phyloP scores from a whole-genome alignment of 2,888 invertebrate species.

The Pyrrhia umbra region DNA sequence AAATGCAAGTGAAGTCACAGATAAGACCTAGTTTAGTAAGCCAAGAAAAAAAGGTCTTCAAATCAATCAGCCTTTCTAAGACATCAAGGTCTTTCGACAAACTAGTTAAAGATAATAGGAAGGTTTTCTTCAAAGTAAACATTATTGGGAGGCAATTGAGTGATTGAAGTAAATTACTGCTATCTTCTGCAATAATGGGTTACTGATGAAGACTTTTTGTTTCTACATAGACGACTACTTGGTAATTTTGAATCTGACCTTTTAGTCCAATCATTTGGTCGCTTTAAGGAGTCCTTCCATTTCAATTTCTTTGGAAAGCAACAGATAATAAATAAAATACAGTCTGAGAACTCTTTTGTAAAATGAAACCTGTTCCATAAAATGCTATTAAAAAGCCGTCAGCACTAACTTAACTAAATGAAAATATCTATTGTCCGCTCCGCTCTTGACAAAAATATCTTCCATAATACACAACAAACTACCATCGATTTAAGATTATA shows the following conservation, averaged over 20 bases:
- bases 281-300: no score
- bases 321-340: not conserved
- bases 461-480: constrained; percentile 56
- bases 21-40: no score
- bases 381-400: constrained; percentile 11
- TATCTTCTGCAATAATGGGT: not conserved
- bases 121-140: not conserved
- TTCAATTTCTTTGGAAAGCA: no score
- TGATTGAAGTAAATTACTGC: constrained; percentile 27
- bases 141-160: constrained; percentile 16
- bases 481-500: constrained; percentile 70
- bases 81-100: not conserved
- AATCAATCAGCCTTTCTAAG: not conserved
- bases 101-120: not conserved
- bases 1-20: not conserved
- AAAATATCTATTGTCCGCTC: constrained; percentile 36
- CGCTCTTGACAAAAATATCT: constrained; percentile 46
- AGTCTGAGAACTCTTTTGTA: not conserved
- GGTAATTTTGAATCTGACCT: no score
- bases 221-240: not conserved
- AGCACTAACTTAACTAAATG: constrained; percentile 26
- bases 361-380: not conserved
- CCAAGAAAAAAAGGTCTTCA: not conserved
- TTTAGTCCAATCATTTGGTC: no score
- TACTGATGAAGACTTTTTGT: constrained; percentile 11